Evolutionary conservation across 2,113 vertebrate species (phyloP).

Genomic region (Tenrec ecaudatus): DNA sequence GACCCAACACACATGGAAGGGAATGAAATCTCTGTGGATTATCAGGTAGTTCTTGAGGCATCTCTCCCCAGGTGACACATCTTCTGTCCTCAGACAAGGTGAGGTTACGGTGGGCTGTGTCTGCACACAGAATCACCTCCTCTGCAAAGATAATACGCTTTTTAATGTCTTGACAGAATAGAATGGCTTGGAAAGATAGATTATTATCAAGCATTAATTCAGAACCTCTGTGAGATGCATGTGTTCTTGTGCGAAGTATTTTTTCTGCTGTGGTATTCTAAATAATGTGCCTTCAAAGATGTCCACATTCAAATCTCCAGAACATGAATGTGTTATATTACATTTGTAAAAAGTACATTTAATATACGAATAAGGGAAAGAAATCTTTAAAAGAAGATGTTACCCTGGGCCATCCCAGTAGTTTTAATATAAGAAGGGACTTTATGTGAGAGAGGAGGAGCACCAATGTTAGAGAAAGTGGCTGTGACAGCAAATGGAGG

Average conservation of each 20-base stretch:
- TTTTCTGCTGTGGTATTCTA: background rate
- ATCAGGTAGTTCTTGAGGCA: background rate
- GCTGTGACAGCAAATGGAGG: too few species aligned
- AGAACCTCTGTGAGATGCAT: background rate
- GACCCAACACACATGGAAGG: slow-evolving; percentile 56
- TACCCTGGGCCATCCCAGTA: too few species aligned
- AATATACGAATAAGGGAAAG: too few species aligned
- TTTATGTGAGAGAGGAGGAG: too few species aligned
- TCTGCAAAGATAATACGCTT: background rate
- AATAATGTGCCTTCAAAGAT: too few species aligned
- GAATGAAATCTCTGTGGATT: slow-evolving; percentile 37
- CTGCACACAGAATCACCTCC: slow-evolving; percentile 46
- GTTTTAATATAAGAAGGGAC: too few species aligned
- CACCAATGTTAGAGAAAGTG: too few species aligned
- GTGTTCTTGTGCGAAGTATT: background rate
- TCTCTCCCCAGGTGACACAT: background rate
- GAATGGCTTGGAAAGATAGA: background rate
- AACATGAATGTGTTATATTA: too few species aligned
- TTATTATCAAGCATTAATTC: background rate
- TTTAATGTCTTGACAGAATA: background rate
- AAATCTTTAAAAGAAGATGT: too few species aligned
- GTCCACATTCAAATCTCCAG: too few species aligned
- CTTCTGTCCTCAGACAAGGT: background rate
- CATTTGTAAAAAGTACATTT: too few species aligned
- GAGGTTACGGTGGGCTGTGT: slow-evolving; percentile 51